Conservation (phyloP, 2,113 vertebrate genomes). For the Pelobates fuscus region DNA sequence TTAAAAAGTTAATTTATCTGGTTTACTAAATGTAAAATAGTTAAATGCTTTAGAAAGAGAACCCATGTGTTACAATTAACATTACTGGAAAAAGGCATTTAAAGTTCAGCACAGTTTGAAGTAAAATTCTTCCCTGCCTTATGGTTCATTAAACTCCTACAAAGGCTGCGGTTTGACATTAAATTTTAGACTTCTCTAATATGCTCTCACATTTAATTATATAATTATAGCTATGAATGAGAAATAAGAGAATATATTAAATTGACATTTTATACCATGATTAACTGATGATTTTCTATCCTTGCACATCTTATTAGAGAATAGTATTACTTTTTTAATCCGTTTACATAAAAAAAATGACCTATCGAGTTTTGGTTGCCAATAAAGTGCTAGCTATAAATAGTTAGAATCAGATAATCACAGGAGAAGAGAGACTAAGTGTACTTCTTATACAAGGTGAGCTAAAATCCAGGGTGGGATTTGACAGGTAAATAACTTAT, state of each 20-base stretch:
- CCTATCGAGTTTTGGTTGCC: not conserved
- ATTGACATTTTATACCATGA: slow-evolving; percentile 8
- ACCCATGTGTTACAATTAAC: not conserved
- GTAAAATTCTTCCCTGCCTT: slow-evolving; percentile 2
- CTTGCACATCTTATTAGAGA: not conserved
- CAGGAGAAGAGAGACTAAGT: too few species aligned
- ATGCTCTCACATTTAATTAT: slow-evolving; percentile 25
- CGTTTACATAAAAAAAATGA: not conserved
- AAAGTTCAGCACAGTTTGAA: slow-evolving; percentile 22
- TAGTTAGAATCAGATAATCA: too few species aligned
- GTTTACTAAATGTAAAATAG: not conserved
- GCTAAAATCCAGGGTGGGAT: too few species aligned
- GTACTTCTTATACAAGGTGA: too few species aligned
- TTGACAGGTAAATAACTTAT: too few species aligned
- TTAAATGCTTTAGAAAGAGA: not conserved
- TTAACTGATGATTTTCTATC: slow-evolving; percentile 1
- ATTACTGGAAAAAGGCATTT: not conserved
- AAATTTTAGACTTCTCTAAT: slow-evolving; percentile 8
- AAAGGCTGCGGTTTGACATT: slow-evolving; percentile 32
- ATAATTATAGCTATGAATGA: slow-evolving; percentile 1
- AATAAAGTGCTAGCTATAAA: too few species aligned
- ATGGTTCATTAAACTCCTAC: slow-evolving; percentile 5
- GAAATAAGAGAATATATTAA: slow-evolving; percentile 15
- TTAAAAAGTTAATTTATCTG: not conserved
- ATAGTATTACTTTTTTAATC: slow-evolving; percentile 11